Evolutionary conservation across 2,888 invertebrate species (phyloP).

Genomic region (Anthoptus insignis): DNA sequence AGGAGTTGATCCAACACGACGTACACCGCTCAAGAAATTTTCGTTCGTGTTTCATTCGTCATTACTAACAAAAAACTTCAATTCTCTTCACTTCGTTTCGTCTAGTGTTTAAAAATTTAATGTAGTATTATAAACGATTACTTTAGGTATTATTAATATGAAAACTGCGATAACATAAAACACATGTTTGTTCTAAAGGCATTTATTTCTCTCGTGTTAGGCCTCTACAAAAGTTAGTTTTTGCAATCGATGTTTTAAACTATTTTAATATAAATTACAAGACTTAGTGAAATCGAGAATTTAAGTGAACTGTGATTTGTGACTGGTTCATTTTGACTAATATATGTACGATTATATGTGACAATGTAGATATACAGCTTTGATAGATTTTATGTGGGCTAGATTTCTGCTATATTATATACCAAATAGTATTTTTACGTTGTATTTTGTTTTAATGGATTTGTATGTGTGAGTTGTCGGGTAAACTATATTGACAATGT

Average conservation of each 20-base stretch:
- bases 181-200: constrained; percentile 61
- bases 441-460: constrained; percentile 81
- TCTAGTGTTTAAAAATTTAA: constrained; percentile 24
- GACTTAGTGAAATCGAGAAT: constrained; percentile 86
- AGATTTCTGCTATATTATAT: constrained; percentile 84
- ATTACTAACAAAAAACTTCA: constrained; percentile 52
- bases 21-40: constrained; percentile 65
- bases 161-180: constrained; percentile 9
- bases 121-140: constrained; percentile 21
- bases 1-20: constrained; percentile 53
- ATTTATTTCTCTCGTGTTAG: constrained; percentile 69
- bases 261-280: constrained; percentile 74
- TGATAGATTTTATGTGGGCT: constrained; percentile 83
- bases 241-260: constrained; percentile 71
- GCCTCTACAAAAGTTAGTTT: constrained; percentile 64
- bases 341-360: constrained; percentile 80
- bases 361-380: constrained; percentile 80
- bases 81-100: constrained; percentile 34
- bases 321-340: constrained; percentile 84
- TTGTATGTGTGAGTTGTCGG: constrained; percentile 69
- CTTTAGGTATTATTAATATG: constrained; percentile 4
- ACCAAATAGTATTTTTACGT: constrained; percentile 87
- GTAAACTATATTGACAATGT: constrained; percentile 47
- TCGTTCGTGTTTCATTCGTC: constrained; percentile 56
- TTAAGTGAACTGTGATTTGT: constrained; percentile 87